Evolutionary conservation across 2,888 invertebrate genomes (phyloP).

Genomic region (Eristalis pertinax): DNA sequence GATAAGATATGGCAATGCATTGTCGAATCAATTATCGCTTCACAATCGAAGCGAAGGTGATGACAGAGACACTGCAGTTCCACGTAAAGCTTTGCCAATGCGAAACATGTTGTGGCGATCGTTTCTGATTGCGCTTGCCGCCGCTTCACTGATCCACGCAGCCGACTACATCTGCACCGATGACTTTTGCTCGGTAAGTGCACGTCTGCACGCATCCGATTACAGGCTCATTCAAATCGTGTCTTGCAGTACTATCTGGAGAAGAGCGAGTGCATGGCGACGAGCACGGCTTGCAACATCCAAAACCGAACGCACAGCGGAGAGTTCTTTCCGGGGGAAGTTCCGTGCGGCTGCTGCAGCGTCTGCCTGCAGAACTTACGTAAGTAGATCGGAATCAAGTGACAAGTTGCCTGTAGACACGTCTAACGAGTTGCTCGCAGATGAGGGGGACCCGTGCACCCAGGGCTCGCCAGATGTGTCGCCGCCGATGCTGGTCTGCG

Average conservation of each 20-base stretch:
- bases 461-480: conserved; percentile 83
- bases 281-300: conserved; percentile 82
- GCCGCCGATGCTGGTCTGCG: conserved; percentile 84
- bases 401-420: neutral
- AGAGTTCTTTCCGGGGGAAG: conserved; percentile 83
- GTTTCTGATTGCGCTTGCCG: conserved; percentile 4
- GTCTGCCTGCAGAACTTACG: conserved; percentile 84
- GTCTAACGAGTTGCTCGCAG: conserved; percentile 77
- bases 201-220: neutral
- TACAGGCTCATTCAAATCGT: neutral
- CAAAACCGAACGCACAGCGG: conserved; percentile 84
- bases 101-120: conserved; percentile 30
- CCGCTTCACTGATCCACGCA: conserved; percentile 9
- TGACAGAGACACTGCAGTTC: conserved; percentile 29
- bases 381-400: conserved; percentile 75
- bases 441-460: conserved; percentile 82
- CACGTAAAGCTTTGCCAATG: conserved; percentile 12
- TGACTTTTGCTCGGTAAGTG: conserved; percentile 58
- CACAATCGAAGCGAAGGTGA: neutral
- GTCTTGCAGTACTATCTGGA: conserved; percentile 73
- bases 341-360: conserved; percentile 85
- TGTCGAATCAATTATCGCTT: conserved; percentile 19
- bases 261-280: conserved; percentile 79
- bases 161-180: conserved; percentile 51
- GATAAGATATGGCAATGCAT: neutral